A percentile compares a stretch with the other conserved stretches of the same genome.
Conservation (phyloP, 2,888 invertebrate species). For the Brassicogethes aeneus region DNA sequence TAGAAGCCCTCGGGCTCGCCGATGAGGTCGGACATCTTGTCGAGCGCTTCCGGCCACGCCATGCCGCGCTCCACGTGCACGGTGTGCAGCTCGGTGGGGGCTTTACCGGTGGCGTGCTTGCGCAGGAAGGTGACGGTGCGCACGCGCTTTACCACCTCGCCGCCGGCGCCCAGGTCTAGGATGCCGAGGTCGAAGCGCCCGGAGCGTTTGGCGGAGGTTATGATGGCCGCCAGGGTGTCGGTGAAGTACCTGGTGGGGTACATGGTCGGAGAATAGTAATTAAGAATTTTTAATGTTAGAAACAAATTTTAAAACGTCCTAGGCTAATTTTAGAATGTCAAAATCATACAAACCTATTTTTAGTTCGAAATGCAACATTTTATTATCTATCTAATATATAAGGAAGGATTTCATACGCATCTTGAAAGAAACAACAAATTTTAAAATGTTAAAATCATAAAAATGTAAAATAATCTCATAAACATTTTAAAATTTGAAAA, state of each 20-base stretch:
- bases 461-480: too few relatives aligned
- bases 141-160: slow-evolving; percentile 87
- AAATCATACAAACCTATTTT: slow-evolving; percentile 1
- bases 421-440: too few relatives aligned
- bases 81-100: slow-evolving; percentile 87
- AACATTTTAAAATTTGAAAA: too few relatives aligned
- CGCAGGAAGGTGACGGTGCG: slow-evolving; percentile 77
- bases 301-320: too few relatives aligned
- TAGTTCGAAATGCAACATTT: too few relatives aligned
- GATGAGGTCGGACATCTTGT: slow-evolving; percentile 65
- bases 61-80: slow-evolving; percentile 88
- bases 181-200: slow-evolving; percentile 90
- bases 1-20: slow-evolving; percentile 88
- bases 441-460: too few relatives aligned
- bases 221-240: slow-evolving; percentile 85
- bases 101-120: slow-evolving; percentile 83
- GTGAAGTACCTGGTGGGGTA: slow-evolving; percentile 97
- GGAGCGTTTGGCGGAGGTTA: slow-evolving; percentile 85
- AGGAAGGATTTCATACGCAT: too few relatives aligned
- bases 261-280: too few relatives aligned
- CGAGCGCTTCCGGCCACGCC: slow-evolving; percentile 83
- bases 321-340: too few relatives aligned
- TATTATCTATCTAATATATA: too few relatives aligned
- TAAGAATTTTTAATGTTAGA: too few relatives aligned
- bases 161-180: slow-evolving; percentile 82